Conservation (phyloP, 2,888 invertebrate genomes). For the Andrena bicolor region DNA sequence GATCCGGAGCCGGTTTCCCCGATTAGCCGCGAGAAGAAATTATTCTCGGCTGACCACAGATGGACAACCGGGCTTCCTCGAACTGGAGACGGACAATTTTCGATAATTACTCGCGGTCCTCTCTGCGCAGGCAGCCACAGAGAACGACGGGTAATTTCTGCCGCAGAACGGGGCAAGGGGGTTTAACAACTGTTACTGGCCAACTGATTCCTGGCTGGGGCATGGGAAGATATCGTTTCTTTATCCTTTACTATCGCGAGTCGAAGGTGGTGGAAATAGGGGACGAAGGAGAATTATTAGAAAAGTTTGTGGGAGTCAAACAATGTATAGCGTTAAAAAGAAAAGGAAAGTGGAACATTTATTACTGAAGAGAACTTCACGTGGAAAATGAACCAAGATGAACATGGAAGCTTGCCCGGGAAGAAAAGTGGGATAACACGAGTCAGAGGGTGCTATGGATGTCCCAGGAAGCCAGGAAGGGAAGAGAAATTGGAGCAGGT, state of each 20-base stretch:
- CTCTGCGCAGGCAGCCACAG: neutral
- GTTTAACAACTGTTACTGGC: neutral
- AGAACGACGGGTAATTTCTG: slow-evolving; percentile 34
- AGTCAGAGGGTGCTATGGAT: too few species aligned
- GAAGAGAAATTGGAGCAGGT: too few species aligned
- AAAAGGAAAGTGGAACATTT: too few species aligned
- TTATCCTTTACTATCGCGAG: neutral
- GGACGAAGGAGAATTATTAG: too few species aligned
- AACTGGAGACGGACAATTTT: slow-evolving; percentile 46
- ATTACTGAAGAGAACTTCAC: too few species aligned
- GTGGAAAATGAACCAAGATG: too few species aligned
- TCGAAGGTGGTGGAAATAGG: too few species aligned
- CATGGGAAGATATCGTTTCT: neutral
- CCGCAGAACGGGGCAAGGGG: neutral
- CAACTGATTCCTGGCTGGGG: neutral
- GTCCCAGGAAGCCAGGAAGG: too few species aligned
- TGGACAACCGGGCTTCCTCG: slow-evolving; percentile 43
- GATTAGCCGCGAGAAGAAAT: slow-evolving; percentile 50
- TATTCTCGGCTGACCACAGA: slow-evolving; percentile 39
- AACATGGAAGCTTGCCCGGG: too few species aligned
- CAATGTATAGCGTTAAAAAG: too few species aligned
- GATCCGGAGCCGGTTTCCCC: slow-evolving; percentile 44
- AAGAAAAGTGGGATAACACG: too few species aligned
- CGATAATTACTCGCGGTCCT: slow-evolving; percentile 49
- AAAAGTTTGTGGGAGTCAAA: too few species aligned